phyloP scores from a whole-genome alignment of 1,140 invertebrate genomes.

The Lineus longissimus region DNA sequence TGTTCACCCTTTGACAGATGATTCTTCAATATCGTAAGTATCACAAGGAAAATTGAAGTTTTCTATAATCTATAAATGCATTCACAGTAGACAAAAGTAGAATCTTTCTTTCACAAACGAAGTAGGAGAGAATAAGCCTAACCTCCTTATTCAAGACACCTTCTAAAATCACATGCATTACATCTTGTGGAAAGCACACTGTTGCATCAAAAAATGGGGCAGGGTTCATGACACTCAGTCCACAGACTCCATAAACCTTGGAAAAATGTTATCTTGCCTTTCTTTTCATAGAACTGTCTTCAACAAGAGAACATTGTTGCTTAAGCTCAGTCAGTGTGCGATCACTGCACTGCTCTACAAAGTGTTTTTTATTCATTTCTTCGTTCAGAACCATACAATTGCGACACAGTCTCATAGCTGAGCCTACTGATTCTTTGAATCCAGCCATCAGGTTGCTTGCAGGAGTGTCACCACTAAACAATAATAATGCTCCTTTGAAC shows the following conservation, averaged over 20 bases:
- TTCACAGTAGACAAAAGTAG: too few relatives aligned
- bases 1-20: too few relatives aligned
- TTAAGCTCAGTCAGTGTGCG: too few relatives aligned
- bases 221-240: background rate
- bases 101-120: background rate
- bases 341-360: background rate
- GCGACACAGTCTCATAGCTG: background rate
- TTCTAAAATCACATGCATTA: slow-evolving; percentile 3
- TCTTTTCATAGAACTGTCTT: too few relatives aligned
- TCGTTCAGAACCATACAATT: background rate
- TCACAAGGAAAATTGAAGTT: too few relatives aligned
- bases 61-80: too few relatives aligned
- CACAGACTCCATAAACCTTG: background rate
- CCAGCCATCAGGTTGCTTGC: background rate
- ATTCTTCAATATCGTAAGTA: too few relatives aligned
- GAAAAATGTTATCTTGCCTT: too few relatives aligned
- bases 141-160: background rate
- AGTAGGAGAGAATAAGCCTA: background rate
- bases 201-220: background rate
- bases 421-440: background rate
- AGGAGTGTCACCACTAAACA: background rate
- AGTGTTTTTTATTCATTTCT: background rate
- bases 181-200: background rate
- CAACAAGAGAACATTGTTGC: too few relatives aligned
- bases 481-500: background rate